Evolutionary conservation across 2,797 vertebrate species (phyloP), one percentile per base, ranked within the genome.

Genomic region (Synaphobranchus kaupii): DNA sequence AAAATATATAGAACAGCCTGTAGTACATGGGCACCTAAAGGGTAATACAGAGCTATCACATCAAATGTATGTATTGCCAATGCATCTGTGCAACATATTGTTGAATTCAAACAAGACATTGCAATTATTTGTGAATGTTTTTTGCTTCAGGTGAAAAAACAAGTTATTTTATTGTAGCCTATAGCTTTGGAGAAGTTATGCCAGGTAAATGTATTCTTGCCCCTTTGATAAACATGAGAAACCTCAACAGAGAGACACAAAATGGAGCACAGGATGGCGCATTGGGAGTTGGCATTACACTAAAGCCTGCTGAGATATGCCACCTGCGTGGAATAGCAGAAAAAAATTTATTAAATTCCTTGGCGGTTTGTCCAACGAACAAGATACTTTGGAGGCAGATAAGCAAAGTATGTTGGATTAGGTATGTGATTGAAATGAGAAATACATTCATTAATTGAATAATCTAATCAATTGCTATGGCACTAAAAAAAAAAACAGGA

Each of bases 381-480:
- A 86, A 87, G 54, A 80, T 50, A 58, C 88, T 90, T 89, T 68
- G 22, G 73, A 80, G 52, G 47, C 71, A n/a, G 85, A 87, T 88
- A 89, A 85, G 84, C 84, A 73, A 84, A 80, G 85, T 63, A 84
- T 73, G 85, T 68, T 25, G 86, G 80, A 90, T 88, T 89, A 84
- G 78, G 86, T 87, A 88, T 90, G 83, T 50, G 88, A 90, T 85
- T 52, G 78, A 88, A 90, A 89, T 85, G 50, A 86, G 83, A 86
- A 85, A 90, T 85, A 86, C 82, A 86, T 86, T 90, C 58, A 90
- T 91, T 90, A 92, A 90, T 90, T 89, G 85, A 87, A 86, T 90
- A 89, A 91, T 88, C 68, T 84, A 84, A 89, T 90, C 88, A 90
- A 89, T 90, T 84, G 50, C 56, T 71, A 87, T 85, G 76, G 87